These are phyloP conservation scores for Scaptomyza parva DNA, from an alignment of 2,888 invertebrate species.

Conservation along the genomic window DNA sequence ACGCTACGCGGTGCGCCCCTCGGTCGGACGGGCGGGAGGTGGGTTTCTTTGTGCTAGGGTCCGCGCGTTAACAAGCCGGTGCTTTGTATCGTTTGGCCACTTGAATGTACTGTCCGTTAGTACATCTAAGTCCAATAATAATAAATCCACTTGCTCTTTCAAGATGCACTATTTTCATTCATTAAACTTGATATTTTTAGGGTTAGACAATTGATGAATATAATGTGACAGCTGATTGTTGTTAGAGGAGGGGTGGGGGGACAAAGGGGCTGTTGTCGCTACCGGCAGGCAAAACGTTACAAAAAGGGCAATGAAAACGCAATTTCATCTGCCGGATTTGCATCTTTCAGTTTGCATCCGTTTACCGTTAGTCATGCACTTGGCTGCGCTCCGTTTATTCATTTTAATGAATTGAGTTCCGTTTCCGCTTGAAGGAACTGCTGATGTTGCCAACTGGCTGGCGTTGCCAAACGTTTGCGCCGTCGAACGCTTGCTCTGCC, in stretches of 20 bases:
- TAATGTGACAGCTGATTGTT: neutral
- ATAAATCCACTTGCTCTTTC: no score
- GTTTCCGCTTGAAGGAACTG: constrained; percentile 76
- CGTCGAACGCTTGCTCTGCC: constrained; percentile 46
- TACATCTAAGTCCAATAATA: no score
- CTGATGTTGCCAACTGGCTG: constrained; percentile 60
- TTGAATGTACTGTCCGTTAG: no score
- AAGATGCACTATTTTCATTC: neutral
- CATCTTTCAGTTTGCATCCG: constrained; percentile 79
- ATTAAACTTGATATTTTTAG: neutral
- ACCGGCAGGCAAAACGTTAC: constrained; percentile 7
- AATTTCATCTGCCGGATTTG: constrained; percentile 77
- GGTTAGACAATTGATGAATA: constrained; percentile 21
- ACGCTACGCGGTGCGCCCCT: no score
- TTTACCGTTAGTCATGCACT: constrained; percentile 81
- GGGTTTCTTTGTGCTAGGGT: no score
- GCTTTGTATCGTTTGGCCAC: no score
- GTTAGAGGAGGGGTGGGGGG: neutral
- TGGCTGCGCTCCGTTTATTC: constrained; percentile 75
- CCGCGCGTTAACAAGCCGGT: no score
- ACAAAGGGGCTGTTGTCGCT: neutral
- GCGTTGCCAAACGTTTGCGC: constrained; percentile 46
- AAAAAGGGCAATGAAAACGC: constrained; percentile 59
- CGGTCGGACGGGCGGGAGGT: no score
- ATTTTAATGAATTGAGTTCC: constrained; percentile 81